A percentile compares a stretch with the other conserved stretches of the same genome.
phyloP scores from a whole-genome alignment of 2,113 vertebrate genomes.

The Entelurus aequoreus region DNA sequence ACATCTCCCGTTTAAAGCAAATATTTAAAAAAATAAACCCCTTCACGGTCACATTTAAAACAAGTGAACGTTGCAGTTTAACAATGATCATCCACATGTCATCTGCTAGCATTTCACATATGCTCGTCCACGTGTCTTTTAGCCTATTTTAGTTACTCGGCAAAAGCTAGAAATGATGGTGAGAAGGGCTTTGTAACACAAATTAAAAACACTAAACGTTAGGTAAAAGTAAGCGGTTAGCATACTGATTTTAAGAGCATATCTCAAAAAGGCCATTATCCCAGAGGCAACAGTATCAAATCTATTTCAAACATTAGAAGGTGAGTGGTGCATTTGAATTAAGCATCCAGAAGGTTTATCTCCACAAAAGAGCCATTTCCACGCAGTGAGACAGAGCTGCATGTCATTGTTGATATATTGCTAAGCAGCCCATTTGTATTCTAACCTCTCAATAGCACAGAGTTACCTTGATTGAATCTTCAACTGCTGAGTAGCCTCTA shows the following conservation, averaged over 20 bases:
- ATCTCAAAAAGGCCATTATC: not conserved
- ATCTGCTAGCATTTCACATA: no score
- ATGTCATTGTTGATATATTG: conserved; percentile 38
- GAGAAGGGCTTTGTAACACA: no score
- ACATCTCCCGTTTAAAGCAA: no score
- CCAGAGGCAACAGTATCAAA: conserved; percentile 1
- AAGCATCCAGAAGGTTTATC: not conserved
- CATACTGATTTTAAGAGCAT: not conserved
- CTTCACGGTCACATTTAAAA: no score
- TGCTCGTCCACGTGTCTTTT: no score
- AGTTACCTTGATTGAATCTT: conserved; percentile 40
- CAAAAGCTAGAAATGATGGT: no score
- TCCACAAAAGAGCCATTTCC: conserved; percentile 18
- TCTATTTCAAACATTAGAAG: not conserved
- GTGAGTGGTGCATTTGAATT: conserved; percentile 15
- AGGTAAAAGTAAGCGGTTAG: not conserved
- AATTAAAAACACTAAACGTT: not conserved
- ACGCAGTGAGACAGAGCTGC: conserved; percentile 25
- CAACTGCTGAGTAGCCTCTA: conserved; percentile 40
- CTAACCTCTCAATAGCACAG: conserved; percentile 15
- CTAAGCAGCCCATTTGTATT: conserved; percentile 29
- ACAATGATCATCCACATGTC: no score
- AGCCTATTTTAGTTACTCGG: no score
- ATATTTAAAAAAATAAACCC: no score
- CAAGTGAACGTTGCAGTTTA: no score